Conservation (phyloP, 2,888 invertebrate species). For the Andrena chrysosceles region DNA sequence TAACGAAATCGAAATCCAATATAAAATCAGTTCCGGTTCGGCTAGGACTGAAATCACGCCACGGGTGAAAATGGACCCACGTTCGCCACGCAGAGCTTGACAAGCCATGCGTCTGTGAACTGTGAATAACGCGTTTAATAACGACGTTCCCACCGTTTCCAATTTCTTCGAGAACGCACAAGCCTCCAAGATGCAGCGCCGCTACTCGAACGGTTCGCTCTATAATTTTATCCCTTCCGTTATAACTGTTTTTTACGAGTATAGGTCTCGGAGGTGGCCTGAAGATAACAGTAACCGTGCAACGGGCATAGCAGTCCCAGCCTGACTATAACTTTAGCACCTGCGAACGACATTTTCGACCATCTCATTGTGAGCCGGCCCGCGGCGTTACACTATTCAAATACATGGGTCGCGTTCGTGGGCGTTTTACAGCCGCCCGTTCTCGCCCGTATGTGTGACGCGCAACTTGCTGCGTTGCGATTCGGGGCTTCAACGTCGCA, state of each 20-base stretch:
- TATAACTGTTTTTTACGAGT: slow-evolving; percentile 45
- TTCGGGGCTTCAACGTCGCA: slow-evolving; percentile 60
- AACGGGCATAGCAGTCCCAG: neutral
- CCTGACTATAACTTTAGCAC: slow-evolving; percentile 50
- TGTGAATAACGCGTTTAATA: neutral
- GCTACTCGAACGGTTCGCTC: slow-evolving; percentile 19
- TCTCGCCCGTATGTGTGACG: slow-evolving; percentile 41
- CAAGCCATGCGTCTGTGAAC: too few relatives aligned
- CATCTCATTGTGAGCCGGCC: slow-evolving; percentile 34
- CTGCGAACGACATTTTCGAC: slow-evolving; percentile 63
- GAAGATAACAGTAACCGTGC: slow-evolving; percentile 54
- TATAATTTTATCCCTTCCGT: slow-evolving; percentile 44
- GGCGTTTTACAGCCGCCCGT: slow-evolving; percentile 59
- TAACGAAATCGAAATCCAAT: too few relatives aligned
- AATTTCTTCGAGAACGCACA: slow-evolving; percentile 22
- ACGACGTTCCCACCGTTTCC: neutral
- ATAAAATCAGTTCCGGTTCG: too few relatives aligned
- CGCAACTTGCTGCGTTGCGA: slow-evolving; percentile 60
- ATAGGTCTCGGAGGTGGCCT: slow-evolving; percentile 41
- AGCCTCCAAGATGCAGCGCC: neutral
- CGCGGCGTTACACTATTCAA: slow-evolving; percentile 42
- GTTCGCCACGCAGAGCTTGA: too few relatives aligned
- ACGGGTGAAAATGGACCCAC: too few relatives aligned
- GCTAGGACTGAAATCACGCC: too few relatives aligned
- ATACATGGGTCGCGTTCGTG: slow-evolving; percentile 35